These are phyloP conservation scores for Dolichopus griseipennis DNA, from an alignment of 2,888 invertebrate species.

Conservation along the genomic window DNA sequence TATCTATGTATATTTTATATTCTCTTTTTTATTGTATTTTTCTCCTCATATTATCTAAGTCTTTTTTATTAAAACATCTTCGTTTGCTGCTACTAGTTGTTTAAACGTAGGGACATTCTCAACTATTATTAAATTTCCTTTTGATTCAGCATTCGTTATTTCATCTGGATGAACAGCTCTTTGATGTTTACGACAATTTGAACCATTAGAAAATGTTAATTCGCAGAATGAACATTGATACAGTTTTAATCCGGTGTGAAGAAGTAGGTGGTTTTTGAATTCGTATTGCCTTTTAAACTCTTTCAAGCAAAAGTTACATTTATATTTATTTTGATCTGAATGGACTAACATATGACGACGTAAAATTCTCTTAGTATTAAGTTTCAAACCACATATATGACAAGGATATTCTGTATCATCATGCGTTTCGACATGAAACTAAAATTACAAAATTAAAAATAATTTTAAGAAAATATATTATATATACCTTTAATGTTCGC, in stretches of 20 bases:
- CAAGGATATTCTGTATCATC: slow-evolving; percentile 26
- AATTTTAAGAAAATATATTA: not conserved
- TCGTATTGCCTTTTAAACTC: slow-evolving; percentile 41
- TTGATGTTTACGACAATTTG: slow-evolving; percentile 42
- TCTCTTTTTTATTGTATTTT: too few species aligned
- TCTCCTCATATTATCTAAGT: not conserved
- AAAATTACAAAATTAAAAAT: not conserved
- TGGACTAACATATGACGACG: slow-evolving; percentile 44
- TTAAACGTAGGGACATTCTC: not conserved
- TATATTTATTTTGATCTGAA: slow-evolving; percentile 36
- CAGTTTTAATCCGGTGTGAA: slow-evolving; percentile 41
- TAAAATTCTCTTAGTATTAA: slow-evolving; percentile 45
- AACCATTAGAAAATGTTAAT: slow-evolving; percentile 40
- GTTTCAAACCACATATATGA: slow-evolving; percentile 38
- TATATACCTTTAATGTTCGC: not conserved
- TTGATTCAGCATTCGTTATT: slow-evolving; percentile 28
- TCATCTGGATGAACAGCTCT: slow-evolving; percentile 40
- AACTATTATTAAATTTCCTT: not conserved
- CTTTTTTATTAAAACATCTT: not conserved
- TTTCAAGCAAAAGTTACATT: slow-evolving; percentile 38
- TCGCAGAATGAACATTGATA: slow-evolving; percentile 42
- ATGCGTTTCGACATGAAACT: slow-evolving; percentile 19
- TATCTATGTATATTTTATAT: too few species aligned
- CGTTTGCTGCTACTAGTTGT: not conserved
- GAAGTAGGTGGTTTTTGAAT: slow-evolving; percentile 39